These are phyloP conservation scores for Solea solea DNA, from an alignment of 2,113 vertebrate species.

Conservation along the genomic window DNA sequence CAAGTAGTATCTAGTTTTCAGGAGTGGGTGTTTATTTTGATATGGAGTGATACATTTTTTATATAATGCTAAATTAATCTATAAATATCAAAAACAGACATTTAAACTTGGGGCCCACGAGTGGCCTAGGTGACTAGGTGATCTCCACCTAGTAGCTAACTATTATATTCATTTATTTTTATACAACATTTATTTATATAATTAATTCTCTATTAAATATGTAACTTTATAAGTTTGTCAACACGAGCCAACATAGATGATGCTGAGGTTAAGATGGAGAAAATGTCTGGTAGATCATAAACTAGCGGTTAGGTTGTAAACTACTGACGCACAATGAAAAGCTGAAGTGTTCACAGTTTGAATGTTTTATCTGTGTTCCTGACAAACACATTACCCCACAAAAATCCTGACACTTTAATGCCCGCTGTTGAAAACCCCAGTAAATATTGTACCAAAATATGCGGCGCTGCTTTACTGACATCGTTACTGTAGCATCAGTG, in stretches of 20 bases:
- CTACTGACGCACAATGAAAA: not conserved
- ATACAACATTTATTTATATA: no score
- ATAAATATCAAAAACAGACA: no score
- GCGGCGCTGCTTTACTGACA: not conserved
- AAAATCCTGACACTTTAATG: slow-evolving; percentile 6
- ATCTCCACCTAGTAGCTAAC: not conserved
- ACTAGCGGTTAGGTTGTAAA: not conserved
- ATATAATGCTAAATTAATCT: no score
- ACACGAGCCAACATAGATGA: not conserved
- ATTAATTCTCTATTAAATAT: no score
- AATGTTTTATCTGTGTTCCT: slow-evolving; percentile 16
- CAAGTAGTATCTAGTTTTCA: no score
- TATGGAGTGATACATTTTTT: no score
- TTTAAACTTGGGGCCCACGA: no score
- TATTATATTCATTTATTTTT: not conserved
- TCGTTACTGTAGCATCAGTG: not conserved
- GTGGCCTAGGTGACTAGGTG: no score
- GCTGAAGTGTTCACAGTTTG: not conserved
- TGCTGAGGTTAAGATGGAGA: not conserved
- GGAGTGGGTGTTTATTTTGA: no score
- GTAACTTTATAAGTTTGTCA: not conserved
- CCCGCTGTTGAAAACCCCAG: not conserved
- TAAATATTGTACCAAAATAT: slow-evolving; percentile 16
- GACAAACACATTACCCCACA: slow-evolving; percentile 24
- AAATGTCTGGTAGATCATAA: not conserved